Base-by-base conservation (phyloP, 2,888 invertebrate species). In the Sinhomidia bicolor region DNA sequence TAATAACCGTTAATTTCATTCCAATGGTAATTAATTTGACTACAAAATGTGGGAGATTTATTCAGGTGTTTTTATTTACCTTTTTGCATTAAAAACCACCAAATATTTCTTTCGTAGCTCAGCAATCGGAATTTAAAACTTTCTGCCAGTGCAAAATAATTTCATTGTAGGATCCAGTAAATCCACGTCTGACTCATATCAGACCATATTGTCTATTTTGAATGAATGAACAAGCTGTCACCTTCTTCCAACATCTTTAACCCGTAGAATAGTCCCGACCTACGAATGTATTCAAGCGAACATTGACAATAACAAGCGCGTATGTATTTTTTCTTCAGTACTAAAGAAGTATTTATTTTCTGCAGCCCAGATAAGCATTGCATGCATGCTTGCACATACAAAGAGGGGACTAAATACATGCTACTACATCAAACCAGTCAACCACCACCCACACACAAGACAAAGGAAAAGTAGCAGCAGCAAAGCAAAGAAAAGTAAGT, bases 401-500 rank as follows among this genome's bases (percentile, higher is more conserved):
- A 44, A 44, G 44, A 68, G 36, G 17, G 36, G 36, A 36, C 36
- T 65, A n/a, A 32, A 71, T n/a, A n/a, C n/a, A n/a, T n/a, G n/a
- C n/a, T n/a, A n/a, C n/a, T 10, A 17, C n/a, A 36, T 14, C 41
- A n/a, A 71, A n/a, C 26, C 65, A 9, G n/a, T 1, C 65, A 7
- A 20, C 71, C 17, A 36, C 65, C 47, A 41, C 29, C 36, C 54
- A 14, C 74, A 71, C n/a, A 71, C 74, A 74, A 74, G 54, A 54
- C 41, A 54, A 36, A 51, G 65, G 32, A 10, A 23, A 74, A 71
- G 60, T n/a, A 51, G 60, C 20, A 76, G n/a, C n/a, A n/a, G n/a
- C n/a, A n/a, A n/a, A n/a, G n/a, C n/a, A n/a, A n/a, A 32, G 26
- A 14, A 44, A 83, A 83, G 83, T 83, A 85, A 85, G 84, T 82